Base-by-base conservation (phyloP, 2,797 vertebrate species). In the Syncerus caffer region DNA sequence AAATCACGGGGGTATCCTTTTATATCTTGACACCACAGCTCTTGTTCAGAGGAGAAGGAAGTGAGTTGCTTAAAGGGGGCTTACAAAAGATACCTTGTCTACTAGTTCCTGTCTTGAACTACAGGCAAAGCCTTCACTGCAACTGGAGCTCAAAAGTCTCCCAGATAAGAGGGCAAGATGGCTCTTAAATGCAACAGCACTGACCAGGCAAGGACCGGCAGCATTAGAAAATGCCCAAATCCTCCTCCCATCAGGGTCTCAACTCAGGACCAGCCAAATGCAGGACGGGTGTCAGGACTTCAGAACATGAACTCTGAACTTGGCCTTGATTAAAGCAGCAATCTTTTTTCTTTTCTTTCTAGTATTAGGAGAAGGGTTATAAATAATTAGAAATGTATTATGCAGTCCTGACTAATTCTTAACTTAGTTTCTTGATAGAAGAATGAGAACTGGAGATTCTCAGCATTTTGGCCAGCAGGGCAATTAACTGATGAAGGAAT, bases 401-500 rank as follows among this genome's bases (percentile, higher is more conserved):
- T 71, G 47, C 74, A 93, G 94, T 90, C 64, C 92, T 90, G 85
- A 95, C 82, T 96, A 96, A 97, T 96, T 96, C 94, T 94, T 93
- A 96, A 95, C 87, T 90, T 96, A 80, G 93, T 82, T 95, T 80
- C 92, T 95, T 60, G 42, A 79, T 88, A 90, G 91, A 95, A 92
- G 58, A 91, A 94, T 11, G 53, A 95, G 87, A 83, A 78, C 12
- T n/a, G 64, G 78, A 83, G 90, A 93, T 82, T 90, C 90, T 90
- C 93, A 96, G 91, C 83, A 85, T 60, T 91, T 60, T 2, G 34
- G 47, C 74, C 34, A 47, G 80, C 45, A 86, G 91, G 89, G 80
- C 86, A 97, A 97, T 97, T 97, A 90, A 93, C 96, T 97, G 95
- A 97, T 92, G 91, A 97, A 86, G 62, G 78, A 95, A 95, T 50